A percentile compares a stretch with the other conserved stretches of the same genome.
Conservation (phyloP, 1,140 invertebrate genomes). For the Drosophila rufa region DNA sequence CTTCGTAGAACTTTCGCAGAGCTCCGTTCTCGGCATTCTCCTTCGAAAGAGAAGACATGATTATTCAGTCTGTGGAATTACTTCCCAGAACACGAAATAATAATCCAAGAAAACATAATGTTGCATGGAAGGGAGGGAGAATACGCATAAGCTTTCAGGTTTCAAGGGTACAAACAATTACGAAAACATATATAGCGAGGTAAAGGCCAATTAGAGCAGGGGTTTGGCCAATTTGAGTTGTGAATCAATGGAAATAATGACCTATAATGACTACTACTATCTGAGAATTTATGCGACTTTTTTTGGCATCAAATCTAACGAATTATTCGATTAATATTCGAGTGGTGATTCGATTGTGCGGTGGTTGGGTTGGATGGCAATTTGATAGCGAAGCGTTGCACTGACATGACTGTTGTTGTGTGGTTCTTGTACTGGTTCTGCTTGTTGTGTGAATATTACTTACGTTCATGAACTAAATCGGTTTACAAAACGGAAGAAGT, state of each 20-base stretch:
- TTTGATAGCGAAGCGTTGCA: slow-evolving; percentile 48
- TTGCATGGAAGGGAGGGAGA: slow-evolving; percentile 9
- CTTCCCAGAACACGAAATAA: not conserved
- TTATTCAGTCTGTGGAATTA: not conserved
- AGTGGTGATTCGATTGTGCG: slow-evolving; percentile 27
- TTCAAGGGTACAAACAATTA: slow-evolving; percentile 7
- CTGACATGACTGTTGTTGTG: slow-evolving; percentile 40
- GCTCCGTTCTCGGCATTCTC: slow-evolving; percentile 93
- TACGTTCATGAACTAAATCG: slow-evolving; percentile 76
- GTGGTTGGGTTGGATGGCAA: slow-evolving; percentile 44
- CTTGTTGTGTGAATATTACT: slow-evolving; percentile 53
- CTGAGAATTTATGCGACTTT: slow-evolving; percentile 5
- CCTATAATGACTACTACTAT: slow-evolving; percentile 15
- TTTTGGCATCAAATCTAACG: not conserved
- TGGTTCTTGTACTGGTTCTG: slow-evolving; percentile 29
- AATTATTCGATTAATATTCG: not conserved
- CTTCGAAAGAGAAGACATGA: slow-evolving; percentile 75
- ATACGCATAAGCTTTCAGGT: slow-evolving; percentile 25
- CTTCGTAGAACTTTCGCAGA: slow-evolving; percentile 92
- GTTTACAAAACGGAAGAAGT: slow-evolving; percentile 45
- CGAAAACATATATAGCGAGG: slow-evolving; percentile 3
- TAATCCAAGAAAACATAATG: not conserved
- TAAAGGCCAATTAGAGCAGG: slow-evolving; percentile 14
- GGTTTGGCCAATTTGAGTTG: slow-evolving; percentile 7
- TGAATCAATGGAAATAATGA: slow-evolving; percentile 16